Percentiles rank a stretch among this genome's conserved stretches.
Conservation (phyloP, 2,113 vertebrate species). For the Tachysurus vachellii region DNA sequence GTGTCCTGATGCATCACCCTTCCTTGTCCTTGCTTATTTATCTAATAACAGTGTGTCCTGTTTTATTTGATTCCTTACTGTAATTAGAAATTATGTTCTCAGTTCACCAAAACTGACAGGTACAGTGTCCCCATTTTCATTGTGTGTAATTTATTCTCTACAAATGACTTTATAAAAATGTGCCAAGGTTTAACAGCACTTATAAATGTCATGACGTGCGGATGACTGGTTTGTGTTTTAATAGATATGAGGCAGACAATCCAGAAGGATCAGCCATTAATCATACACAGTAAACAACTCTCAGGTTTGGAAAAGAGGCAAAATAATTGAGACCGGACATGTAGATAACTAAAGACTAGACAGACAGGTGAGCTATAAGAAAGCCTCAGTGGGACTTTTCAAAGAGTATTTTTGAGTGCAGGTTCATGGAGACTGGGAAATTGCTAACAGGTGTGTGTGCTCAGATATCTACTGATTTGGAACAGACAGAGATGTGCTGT, state of each 20-base stretch:
- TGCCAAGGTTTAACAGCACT: not conserved
- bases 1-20: not conserved
- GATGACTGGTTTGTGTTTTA: not conserved
- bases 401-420: not conserved
- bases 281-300: not conserved
- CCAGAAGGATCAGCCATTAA: not conserved
- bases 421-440: not conserved
- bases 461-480: not conserved
- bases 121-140: not conserved
- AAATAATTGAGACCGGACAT: not conserved
- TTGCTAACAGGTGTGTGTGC: not conserved
- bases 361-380: not conserved
- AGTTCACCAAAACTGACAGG: not conserved
- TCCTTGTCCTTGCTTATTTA: not conserved
- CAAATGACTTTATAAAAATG: not conserved
- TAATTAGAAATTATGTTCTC: not conserved
- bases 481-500: not conserved
- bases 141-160: not conserved
- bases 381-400: not conserved
- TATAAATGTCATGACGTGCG: not conserved
- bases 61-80: not conserved
- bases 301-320: not conserved
- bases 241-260: not conserved
- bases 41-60: not conserved
- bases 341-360: not conserved